Conservation (phyloP, 2,113 vertebrate species). For the Oxyruncus cristatus region DNA sequence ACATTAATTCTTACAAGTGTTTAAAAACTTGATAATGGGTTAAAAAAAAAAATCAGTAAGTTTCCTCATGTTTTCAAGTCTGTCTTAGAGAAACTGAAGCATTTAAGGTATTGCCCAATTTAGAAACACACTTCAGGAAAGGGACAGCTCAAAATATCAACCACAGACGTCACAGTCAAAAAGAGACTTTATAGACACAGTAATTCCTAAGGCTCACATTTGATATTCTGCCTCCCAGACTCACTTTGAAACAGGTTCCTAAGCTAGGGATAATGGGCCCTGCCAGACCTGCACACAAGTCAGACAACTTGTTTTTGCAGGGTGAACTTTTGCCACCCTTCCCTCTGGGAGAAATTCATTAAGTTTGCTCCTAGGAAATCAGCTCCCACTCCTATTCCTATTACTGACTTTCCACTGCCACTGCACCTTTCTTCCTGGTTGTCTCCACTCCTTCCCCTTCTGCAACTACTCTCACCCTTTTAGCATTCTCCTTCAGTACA, state of each 20-base stretch:
- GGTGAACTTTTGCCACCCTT: slow-evolving; percentile 39
- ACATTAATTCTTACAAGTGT: not conserved
- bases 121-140: slow-evolving; percentile 18
- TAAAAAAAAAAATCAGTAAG: not conserved
- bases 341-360: slow-evolving; percentile 30
- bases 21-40: not conserved
- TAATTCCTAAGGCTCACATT: not conserved
- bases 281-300: slow-evolving; percentile 7
- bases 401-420: not conserved
- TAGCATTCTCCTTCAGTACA: not conserved
- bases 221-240: not conserved
- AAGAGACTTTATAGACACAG: not conserved
- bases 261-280: not conserved
- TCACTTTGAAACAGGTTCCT: not conserved
- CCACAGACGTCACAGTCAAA: not conserved
- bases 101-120: not conserved
- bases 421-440: not conserved
- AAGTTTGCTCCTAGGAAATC: not conserved
- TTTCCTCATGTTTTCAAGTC: not conserved
- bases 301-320: not conserved
- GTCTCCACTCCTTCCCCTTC: not conserved
- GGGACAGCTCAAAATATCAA: not conserved
- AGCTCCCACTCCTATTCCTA: not conserved
- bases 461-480: not conserved
- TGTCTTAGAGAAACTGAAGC: not conserved